Base-by-base conservation (phyloP, 2,888 invertebrate genomes). In the Trichopoda pennipes region DNA sequence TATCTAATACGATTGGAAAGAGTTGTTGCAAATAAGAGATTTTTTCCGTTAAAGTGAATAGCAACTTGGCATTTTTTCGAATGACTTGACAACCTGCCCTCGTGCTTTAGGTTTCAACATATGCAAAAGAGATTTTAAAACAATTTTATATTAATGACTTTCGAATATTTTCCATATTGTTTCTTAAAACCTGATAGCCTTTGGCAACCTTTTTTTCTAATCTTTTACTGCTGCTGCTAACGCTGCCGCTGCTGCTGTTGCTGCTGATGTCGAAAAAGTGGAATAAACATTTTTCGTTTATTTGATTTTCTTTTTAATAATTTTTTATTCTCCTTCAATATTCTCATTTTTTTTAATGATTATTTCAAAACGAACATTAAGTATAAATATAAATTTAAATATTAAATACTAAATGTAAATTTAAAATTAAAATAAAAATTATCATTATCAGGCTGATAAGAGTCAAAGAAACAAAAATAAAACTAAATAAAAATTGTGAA, bases 161-260 rank as follows among this genome's bases (percentile, higher is more conserved):
- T 49, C 38, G 35, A 70, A 49, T 35, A 21, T n/a, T 44, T 70
- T 44, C 58, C 14, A 32, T 56, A 32, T 17, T 32, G 9, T 23
- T 69, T 19, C 44, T 21, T 47, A 17, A 19, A 32, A 21, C 17
- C 55, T 70, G 80, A 80, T 81, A 81, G 70, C 80, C 80, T 81
- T 76, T 81, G 66, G 66, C 66, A 76, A 81, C 76, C 80, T 76
- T 72, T 81, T 75, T 60, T 35, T 70, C 76, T 81, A 81, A 81
- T 81, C 80, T 66, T 32, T 51, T 35, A 21, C 58, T 60, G 44
- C 28, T 47, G 56, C 28, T 38, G 32, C 32, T n/a, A n/a, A n/a
- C n/a, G n/a, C n/a, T n/a, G n/a, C n/a, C n/a, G n/a, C 80, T 66
- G 19, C 42, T 35, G 16, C 58, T 60, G 44, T 44, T 49, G 58